phyloP scores from a whole-genome alignment of 1,140 invertebrate genomes.

The Wasmannia auropunctata region DNA sequence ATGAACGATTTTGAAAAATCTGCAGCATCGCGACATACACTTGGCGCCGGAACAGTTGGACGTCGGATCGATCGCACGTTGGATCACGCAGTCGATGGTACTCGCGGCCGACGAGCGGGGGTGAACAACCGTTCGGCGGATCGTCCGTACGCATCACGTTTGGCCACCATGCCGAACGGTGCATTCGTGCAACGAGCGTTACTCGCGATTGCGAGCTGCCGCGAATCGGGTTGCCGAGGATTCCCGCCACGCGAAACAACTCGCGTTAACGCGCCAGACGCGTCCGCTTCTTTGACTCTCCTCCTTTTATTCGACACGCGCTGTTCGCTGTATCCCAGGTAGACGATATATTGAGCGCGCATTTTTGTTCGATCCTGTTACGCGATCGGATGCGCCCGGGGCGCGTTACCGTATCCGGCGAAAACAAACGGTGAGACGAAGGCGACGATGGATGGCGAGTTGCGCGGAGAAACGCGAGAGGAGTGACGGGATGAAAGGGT shows the following conservation, averaged over 20 bases:
- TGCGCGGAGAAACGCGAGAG: neutral
- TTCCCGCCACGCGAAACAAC: slow-evolving; percentile 20
- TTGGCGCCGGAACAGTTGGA: neutral
- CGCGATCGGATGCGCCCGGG: neutral
- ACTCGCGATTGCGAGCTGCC: slow-evolving; percentile 14
- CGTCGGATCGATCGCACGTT: neutral
- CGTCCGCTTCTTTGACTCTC: neutral
- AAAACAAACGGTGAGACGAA: neutral
- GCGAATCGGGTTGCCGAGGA: slow-evolving; percentile 18
- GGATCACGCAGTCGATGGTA: slow-evolving; percentile 13
- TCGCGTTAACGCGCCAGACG: slow-evolving; percentile 1
- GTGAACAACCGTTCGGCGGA: neutral
- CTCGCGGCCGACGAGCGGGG: neutral
- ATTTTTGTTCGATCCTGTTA: neutral
- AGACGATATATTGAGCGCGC: neutral
- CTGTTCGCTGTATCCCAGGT: slow-evolving; percentile 26
- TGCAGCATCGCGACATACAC: neutral
- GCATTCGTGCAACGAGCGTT: neutral
- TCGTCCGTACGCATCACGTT: neutral
- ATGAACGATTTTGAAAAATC: neutral
- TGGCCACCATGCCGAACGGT: neutral
- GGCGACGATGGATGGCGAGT: slow-evolving; percentile 6
- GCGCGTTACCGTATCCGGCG: neutral
- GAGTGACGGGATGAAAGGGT: slow-evolving; percentile 10
- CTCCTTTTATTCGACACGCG: neutral